Percentiles rank a stretch among this genome's conserved stretches.
Evolutionary conservation across 2,797 vertebrate genomes (phyloP).

Genomic region (Apogon hyalosoma): DNA sequence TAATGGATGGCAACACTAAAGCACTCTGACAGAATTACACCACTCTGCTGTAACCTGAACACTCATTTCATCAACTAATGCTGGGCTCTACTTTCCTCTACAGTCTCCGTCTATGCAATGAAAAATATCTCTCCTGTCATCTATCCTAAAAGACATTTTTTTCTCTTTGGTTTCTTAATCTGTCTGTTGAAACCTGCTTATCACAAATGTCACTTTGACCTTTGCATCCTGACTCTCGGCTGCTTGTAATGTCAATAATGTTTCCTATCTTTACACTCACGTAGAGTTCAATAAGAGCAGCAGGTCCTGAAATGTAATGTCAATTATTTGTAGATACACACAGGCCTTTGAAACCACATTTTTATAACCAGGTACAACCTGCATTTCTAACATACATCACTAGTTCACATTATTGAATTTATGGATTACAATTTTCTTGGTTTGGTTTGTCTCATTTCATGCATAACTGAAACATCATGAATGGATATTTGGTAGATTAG

Average conservation of each 20-base stretch:
- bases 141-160: neutral
- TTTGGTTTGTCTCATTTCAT: too few species aligned
- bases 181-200: neutral
- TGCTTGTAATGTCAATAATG: neutral
- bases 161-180: neutral
- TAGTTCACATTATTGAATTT: too few species aligned
- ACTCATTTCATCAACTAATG: conserved; percentile 4
- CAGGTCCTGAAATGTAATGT: neutral
- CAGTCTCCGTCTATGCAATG: neutral
- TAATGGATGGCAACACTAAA: conserved; percentile 30
- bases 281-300: neutral
- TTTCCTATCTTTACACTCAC: neutral
- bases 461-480: too few species aligned
- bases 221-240: conserved; percentile 2
- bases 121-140: neutral
- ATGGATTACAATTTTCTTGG: too few species aligned
- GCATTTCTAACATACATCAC: too few species aligned
- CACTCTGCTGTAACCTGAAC: conserved; percentile 36
- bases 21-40: neutral
- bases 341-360: too few species aligned
- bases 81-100: neutral
- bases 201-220: neutral
- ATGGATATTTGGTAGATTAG: too few species aligned
- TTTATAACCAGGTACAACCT: too few species aligned
- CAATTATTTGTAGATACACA: neutral